A percentile compares a stretch with the other conserved stretches of the same genome.
phyloP scores from a whole-genome alignment of 2,113 vertebrate genomes.

The Gavia stellata region DNA sequence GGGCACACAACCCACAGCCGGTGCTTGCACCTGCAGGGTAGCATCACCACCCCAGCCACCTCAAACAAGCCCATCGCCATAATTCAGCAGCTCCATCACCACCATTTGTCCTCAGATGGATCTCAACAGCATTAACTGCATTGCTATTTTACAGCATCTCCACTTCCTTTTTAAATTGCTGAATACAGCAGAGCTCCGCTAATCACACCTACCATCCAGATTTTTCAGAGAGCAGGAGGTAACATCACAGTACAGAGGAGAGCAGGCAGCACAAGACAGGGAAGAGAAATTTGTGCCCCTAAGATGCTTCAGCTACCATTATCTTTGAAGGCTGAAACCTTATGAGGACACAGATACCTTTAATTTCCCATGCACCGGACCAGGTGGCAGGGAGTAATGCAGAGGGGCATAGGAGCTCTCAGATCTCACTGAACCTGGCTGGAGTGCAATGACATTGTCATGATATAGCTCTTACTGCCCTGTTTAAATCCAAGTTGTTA shows the following conservation, averaged over 20 bases:
- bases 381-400: neutral
- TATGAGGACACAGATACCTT: neutral
- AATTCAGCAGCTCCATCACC: neutral
- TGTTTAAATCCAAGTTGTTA: neutral
- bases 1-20: too few species aligned
- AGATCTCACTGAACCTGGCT: neutral
- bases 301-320: neutral
- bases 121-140: neutral
- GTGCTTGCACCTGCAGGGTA: neutral
- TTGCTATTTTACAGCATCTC: neutral
- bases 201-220: neutral
- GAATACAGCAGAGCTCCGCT: neutral
- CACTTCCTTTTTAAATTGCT: neutral
- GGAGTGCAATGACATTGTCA: neutral
- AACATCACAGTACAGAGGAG: neutral
- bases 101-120: neutral
- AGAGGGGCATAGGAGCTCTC: neutral
- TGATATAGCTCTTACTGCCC: neutral
- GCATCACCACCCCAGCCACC: neutral
- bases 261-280: neutral
- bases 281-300: neutral
- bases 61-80: neutral
- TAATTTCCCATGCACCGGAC: neutral
- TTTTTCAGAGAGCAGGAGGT: neutral
- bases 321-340: neutral